Percentiles rank a stretch among this genome's conserved stretches.
phyloP scores from a whole-genome alignment of 2,113 vertebrate species.

The Pantherophis guttatus region DNA sequence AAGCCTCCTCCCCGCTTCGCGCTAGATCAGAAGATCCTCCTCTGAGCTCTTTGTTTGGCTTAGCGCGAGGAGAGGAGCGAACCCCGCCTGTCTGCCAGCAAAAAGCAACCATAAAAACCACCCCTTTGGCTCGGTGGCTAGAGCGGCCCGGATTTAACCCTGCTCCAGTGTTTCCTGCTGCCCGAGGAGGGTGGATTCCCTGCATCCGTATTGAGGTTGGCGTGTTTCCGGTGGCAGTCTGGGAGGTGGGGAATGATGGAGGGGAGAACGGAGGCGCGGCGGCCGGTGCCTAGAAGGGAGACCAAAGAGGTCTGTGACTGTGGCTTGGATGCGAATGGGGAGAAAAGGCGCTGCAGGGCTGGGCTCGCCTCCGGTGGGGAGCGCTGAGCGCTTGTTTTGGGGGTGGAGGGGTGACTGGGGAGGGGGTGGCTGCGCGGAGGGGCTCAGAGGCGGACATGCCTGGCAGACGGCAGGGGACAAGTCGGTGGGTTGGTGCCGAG shows the following conservation, averaged over 20 bases:
- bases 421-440: background rate
- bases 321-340: background rate
- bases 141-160: constrained; percentile 1
- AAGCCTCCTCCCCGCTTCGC: background rate
- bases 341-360: background rate
- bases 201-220: constrained; percentile 20
- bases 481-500: background rate
- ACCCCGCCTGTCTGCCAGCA: background rate
- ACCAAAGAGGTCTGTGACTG: background rate
- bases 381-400: background rate
- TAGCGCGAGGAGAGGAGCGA: background rate
- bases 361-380: background rate
- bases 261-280: constrained; percentile 12
- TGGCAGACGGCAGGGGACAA: no score
- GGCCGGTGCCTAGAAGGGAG: constrained; percentile 22
- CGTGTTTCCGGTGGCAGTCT: constrained; percentile 28
- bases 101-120: background rate
- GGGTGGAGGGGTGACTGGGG: background rate
- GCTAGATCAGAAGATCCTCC: background rate
- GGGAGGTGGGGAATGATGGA: background rate
- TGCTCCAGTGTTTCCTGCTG: background rate
- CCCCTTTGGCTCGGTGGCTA: background rate
- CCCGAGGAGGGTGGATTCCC: background rate
- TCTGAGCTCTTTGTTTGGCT: background rate
- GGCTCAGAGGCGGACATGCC: background rate